Base-by-base conservation (phyloP, 2,113 vertebrate species). In the Petromus typicus region DNA sequence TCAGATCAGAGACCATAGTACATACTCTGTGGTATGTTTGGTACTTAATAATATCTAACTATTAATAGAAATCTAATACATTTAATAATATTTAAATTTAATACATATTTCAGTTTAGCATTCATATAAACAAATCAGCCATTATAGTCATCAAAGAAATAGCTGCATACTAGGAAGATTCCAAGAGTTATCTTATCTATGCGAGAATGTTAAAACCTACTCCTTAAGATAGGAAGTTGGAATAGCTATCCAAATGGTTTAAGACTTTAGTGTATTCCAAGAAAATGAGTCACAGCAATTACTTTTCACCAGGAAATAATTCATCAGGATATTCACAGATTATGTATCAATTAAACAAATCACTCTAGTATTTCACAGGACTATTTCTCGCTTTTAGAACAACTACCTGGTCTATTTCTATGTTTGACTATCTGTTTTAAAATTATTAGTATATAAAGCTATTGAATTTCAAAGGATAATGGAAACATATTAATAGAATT, bases 191-290 rank as follows among this genome's bases (percentile, higher is more conserved):
- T 89, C 91, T 95, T 95, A 96, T 93, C 95, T 94, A 84, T 54
- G 57, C 57, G 89, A 88, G 97, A 97, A 96, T 91, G 90, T 95
- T 89, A 86, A 75, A 96, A 96, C 81, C 10, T 73, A 69, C 93
- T 91, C 61, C 64, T 95, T 92, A 78, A 84, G 80, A 94, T 76
- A n/a, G 66, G 87, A 91, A 97, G 76, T 89, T 90, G 66, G 81
- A 93, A 86, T 78, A 95, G 43, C 59, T 84, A 89, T 54, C 71
- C 67, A 95, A 82, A 92, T 83, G 51, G 56, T 45, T 93, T 75
- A 73, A 67, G 37, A 25, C 73, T 89, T 94, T 95, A 56, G 86
- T 80, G 45, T 48, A 80, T 86, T 97, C 93, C 73, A 96, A 86
- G 75, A 96, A 95, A 91, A 54, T 75, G 78, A 89, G 56, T 37